Evolutionary conservation across 2,797 vertebrate species (phyloP).

Genomic region (Gila robusta): DNA sequence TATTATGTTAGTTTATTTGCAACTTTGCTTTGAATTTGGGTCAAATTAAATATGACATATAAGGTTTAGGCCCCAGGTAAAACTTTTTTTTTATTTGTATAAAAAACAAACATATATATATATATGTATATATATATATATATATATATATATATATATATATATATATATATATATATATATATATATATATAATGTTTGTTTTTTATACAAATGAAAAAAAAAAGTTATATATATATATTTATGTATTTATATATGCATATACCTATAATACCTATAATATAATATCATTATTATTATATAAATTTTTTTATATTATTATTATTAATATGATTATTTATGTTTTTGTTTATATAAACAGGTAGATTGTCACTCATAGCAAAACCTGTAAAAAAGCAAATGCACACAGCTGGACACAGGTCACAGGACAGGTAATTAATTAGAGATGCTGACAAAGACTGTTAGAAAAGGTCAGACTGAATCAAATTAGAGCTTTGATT

Average conservation of each 20-base stretch:
- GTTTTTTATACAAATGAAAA: too few relatives aligned
- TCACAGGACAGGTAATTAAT: slow-evolving; percentile 10
- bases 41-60: background rate
- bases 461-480: slow-evolving; percentile 3
- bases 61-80: background rate
- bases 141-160: too few relatives aligned
- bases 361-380: background rate
- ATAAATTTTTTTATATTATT: too few relatives aligned
- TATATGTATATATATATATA: too few relatives aligned
- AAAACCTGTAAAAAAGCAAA: slow-evolving; percentile 2
- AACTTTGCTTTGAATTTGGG: background rate
- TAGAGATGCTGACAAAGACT: background rate
- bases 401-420: background rate
- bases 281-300: too few relatives aligned
- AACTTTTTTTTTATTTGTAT: too few relatives aligned
- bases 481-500: background rate
- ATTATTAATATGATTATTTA: background rate
- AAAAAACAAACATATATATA: too few relatives aligned
- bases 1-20: background rate
- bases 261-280: too few relatives aligned
- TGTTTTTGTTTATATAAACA: background rate
- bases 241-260: too few relatives aligned
- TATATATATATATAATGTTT: background rate
- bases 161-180: too few relatives aligned
- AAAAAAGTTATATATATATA: too few relatives aligned